Evolutionary conservation across 2,888 invertebrate genomes (phyloP).

Genomic region (Fragum sueziense): DNA sequence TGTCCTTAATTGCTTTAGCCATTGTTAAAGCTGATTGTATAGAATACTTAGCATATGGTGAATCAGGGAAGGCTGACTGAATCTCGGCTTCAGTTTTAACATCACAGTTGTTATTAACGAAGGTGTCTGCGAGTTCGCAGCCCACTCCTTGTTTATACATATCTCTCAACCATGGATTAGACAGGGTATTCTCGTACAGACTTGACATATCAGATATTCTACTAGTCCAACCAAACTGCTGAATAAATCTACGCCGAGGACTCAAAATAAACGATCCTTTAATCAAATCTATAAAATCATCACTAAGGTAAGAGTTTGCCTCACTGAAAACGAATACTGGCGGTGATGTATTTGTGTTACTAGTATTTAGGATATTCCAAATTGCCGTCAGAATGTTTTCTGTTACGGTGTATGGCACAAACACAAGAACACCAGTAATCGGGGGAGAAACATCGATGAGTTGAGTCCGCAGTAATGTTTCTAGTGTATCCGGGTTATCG

Average conservation of each 20-base stretch:
- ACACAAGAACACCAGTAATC: conserved; percentile 40
- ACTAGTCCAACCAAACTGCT: background rate
- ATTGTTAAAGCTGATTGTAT: conserved; percentile 43
- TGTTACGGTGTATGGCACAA: conserved; percentile 36
- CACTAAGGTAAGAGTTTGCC: conserved; percentile 34
- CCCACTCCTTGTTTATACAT: conserved; percentile 25
- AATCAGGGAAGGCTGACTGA: background rate
- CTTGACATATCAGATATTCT: background rate
- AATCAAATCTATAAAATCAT: conserved; percentile 22
- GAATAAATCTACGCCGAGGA: conserved; percentile 31
- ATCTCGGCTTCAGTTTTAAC: background rate
- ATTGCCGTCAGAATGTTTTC: conserved; percentile 21
- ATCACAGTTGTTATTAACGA: conserved; percentile 14
- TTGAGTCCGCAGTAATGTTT: conserved; percentile 15
- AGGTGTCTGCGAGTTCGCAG: conserved; percentile 21
- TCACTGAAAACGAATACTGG: conserved; percentile 54
- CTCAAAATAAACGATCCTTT: conserved; percentile 53
- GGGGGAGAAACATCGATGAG: conserved; percentile 18
- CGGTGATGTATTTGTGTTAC: background rate
- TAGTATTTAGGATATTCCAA: background rate
- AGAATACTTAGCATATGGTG: conserved; percentile 48
- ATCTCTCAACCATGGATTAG: conserved; percentile 37
- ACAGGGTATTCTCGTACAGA: conserved; percentile 8
- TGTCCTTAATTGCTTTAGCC: conserved; percentile 28
- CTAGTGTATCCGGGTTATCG: background rate